Conservation (phyloP, 2,888 invertebrate genomes). For the Chymomyza amoena region DNA sequence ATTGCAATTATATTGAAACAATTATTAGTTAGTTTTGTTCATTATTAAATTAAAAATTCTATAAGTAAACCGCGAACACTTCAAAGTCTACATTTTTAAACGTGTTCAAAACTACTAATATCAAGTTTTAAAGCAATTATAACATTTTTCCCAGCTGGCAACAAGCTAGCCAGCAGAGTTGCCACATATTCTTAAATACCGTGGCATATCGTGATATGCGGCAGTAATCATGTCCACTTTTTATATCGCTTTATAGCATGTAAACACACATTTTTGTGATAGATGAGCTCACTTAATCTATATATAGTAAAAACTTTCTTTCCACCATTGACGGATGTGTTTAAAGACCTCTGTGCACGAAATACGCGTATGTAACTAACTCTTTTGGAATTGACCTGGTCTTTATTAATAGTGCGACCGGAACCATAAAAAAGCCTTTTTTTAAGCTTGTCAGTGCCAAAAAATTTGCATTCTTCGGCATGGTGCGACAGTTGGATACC, state of each 20-base stretch:
- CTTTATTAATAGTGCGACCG: not conserved
- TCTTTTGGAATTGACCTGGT: not conserved
- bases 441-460: no score
- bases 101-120: not conserved
- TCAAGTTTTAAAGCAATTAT: not conserved
- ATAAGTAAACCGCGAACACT: no score
- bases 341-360: slow-evolving; percentile 4
- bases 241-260: not conserved
- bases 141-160: not conserved
- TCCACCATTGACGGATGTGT: slow-evolving; percentile 7
- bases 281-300: not conserved
- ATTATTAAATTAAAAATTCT: no score
- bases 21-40: no score
- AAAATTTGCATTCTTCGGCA: no score
- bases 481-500: no score
- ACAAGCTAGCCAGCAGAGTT: not conserved
- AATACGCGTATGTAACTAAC: not conserved
- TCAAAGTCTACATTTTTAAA: no score
- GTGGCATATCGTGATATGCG: not conserved
- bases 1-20: no score
- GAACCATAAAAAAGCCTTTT: no score
- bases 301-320: not conserved
- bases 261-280: not conserved
- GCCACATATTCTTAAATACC: not conserved
- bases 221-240: not conserved